Conservation (phyloP, 2,797 vertebrate species). For the Muscicapa striata region DNA sequence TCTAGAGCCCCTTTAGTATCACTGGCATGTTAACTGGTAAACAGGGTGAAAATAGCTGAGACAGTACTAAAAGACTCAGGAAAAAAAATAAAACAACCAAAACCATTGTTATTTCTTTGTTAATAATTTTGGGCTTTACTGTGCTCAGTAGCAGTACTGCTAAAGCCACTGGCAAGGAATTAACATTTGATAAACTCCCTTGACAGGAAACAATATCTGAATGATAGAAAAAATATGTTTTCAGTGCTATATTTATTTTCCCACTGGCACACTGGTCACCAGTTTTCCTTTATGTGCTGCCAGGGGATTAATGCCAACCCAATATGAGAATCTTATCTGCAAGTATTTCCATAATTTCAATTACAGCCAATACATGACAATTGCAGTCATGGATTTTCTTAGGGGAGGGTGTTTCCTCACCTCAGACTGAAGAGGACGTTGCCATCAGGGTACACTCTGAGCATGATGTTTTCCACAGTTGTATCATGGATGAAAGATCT, state of each 20-base stretch:
- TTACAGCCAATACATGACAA: neutral
- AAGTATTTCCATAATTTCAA: neutral
- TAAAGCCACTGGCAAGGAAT: neutral
- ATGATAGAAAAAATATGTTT: neutral
- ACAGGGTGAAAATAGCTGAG: neutral
- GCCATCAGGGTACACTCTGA: constrained; percentile 87
- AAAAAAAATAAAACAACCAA: accelerated
- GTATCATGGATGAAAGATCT: constrained; percentile 93
- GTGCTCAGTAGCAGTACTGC: neutral
- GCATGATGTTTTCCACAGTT: constrained; percentile 91
- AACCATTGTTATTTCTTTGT: neutral
- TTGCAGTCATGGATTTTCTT: neutral
- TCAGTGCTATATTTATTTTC: neutral
- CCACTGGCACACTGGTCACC: neutral
- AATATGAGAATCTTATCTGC: neutral
- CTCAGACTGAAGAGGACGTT: constrained; percentile 92
- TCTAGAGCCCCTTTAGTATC: neutral
- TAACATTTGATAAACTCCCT: neutral
- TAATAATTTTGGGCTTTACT: neutral
- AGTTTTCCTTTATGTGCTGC: neutral
- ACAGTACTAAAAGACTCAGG: neutral
- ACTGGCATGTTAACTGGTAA: neutral
- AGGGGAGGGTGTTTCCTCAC: constrained; percentile 65
- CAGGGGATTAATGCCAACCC: neutral
- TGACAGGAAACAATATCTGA: neutral